Evolutionary conservation across 92 coral and sea anemone genomes (phyloP), one percentile per base, ranked within the genome.

Genomic region (Parazoanthus swiftii): DNA sequence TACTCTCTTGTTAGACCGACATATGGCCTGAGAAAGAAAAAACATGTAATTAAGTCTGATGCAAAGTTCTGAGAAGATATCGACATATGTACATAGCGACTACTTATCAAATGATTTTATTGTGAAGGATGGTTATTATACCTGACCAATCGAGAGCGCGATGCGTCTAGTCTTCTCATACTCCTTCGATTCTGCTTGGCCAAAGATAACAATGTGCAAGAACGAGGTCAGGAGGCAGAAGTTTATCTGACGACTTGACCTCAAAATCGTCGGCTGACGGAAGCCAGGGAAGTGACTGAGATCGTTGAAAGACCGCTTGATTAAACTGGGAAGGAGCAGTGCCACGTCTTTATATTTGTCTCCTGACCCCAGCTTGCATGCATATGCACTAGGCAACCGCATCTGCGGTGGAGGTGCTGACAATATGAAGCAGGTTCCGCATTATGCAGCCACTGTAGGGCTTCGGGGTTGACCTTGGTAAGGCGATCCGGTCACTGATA

Each of bases 181-280:
- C 82, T 56, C 74, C 90, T 92, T 87, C 74, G 59, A 74, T 37
- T 86, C 89, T 86, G 46, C 81, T 59, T 86, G 35, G 58, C 94
- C 94, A 77, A 88, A 75, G 5, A 82, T 86, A 73, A 92, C 90
- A 77, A 25, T 80, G 81, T 82, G 86, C 76, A 92, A 86, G 86
- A 92, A 92, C 48, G 58, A 92, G 92, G 36, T 92, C 90, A 44
- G 88, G 50, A 16, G 94, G 94, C 20, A 92, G 86, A 66, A 86
- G 36, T 18, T 81, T 90, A n/a, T 92, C 86, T 25, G 85, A 58
- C 29, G 75, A 70, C 67, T 82, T 90, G 81, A 88, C 77, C 20
- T 88, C 91, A 13, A 92, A 88, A 78, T 92, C 93, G 90, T 90
- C 91, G n/a, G 93, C 91, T 65, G 93, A 50, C 48, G 95, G 93